A percentile compares a stretch with the other conserved stretches of the same genome.
Conservation (phyloP, 2,797 vertebrate genomes). For the Percopsis omiscomaycus region DNA sequence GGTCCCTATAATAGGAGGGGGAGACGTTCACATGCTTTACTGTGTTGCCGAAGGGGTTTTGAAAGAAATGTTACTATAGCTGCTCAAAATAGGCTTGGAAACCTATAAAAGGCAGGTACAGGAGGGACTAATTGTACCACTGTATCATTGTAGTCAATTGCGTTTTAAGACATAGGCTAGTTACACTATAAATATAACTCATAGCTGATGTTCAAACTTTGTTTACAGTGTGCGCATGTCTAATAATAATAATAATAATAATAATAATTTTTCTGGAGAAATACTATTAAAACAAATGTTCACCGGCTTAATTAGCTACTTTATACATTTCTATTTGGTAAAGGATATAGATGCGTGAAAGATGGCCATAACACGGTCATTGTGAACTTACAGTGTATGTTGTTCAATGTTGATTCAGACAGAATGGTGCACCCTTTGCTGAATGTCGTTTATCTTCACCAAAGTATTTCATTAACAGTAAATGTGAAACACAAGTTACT, state of each 20-base stretch:
- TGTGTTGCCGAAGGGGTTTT: constrained; percentile 47
- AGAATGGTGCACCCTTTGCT: too few species aligned
- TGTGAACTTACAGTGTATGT: too few species aligned
- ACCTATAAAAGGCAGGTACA: constrained; percentile 39
- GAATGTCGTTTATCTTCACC: too few species aligned
- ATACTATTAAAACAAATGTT: background rate
- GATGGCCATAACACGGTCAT: too few species aligned
- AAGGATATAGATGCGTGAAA: too few species aligned
- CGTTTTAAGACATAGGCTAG: constrained; percentile 5
- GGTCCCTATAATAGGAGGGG: constrained; percentile 41
- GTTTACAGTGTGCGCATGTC: too few species aligned
- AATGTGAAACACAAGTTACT: background rate
- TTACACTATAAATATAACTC: constrained; percentile 24
- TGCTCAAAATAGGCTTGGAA: constrained; percentile 33
- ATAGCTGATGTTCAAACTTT: background rate
- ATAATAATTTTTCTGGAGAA: too few species aligned
- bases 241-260: too few species aligned
- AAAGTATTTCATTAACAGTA: too few species aligned
- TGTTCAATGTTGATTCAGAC: too few species aligned
- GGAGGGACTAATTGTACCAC: background rate
- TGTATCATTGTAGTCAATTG: constrained; percentile 1
- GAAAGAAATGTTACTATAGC: constrained; percentile 33
- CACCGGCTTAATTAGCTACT: background rate
- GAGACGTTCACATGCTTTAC: constrained; percentile 52
- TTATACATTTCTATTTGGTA: too few species aligned